A percentile compares a stretch with the other conserved stretches of the same genome.
Conservation (phyloP, 2,113 vertebrate genomes). For the Stercorarius parasiticus region DNA sequence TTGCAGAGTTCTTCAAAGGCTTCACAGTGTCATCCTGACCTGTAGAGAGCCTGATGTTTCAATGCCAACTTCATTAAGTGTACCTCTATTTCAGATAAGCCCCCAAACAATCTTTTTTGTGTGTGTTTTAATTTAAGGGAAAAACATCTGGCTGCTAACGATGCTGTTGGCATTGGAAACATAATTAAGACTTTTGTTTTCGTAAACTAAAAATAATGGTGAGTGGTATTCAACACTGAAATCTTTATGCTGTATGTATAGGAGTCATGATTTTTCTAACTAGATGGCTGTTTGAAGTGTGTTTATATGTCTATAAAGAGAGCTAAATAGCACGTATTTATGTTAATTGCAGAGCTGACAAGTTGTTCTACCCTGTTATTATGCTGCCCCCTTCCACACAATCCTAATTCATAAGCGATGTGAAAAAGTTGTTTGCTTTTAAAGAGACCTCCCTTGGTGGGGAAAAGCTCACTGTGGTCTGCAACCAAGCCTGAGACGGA, state of each 20-base stretch:
- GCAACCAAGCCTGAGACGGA: accelerated
- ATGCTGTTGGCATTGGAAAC: slow-evolving; percentile 43
- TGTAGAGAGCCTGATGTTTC: not conserved
- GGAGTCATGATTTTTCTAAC: slow-evolving; percentile 47
- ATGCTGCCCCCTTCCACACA: not conserved
- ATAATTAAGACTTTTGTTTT: slow-evolving; percentile 58
- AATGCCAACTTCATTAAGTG: not conserved
- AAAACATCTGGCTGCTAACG: slow-evolving; percentile 44
- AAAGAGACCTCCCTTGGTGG: not conserved
- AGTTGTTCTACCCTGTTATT: slow-evolving; percentile 15
- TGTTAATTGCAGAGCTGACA: slow-evolving; percentile 39
- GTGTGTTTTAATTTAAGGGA: not conserved
- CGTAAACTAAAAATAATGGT: slow-evolving; percentile 47
- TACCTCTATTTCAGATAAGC: slow-evolving; percentile 3
- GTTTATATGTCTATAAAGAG: slow-evolving; percentile 51
- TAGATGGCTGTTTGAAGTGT: slow-evolving; percentile 38
- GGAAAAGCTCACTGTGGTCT: not conserved
- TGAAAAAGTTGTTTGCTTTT: slow-evolving; percentile 12
- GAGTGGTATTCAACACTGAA: slow-evolving; percentile 5
- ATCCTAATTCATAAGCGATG: not conserved
- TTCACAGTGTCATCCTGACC: not conserved
- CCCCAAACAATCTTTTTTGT: not conserved
- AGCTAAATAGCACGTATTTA: slow-evolving; percentile 28
- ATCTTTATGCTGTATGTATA: slow-evolving; percentile 15
- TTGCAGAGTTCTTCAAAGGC: not conserved